Percentiles rank a stretch among this genome's conserved stretches.
phyloP scores from a whole-genome alignment of 1,140 invertebrate genomes.

The Pomacea maculata region DNA sequence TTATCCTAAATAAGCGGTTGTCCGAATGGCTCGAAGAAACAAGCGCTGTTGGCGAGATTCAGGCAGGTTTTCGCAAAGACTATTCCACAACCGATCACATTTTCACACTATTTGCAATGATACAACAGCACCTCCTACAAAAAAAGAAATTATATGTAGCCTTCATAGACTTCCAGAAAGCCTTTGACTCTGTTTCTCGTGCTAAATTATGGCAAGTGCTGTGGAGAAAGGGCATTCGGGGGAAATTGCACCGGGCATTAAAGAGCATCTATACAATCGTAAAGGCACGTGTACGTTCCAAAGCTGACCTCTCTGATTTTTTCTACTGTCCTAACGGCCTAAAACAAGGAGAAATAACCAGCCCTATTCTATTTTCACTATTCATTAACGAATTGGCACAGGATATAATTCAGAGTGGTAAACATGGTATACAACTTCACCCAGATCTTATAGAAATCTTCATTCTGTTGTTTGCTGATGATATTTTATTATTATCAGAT shows the following conservation, averaged over 20 bases:
- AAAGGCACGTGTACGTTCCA: neutral
- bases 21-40: no score
- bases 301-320: neutral
- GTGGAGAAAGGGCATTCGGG: neutral
- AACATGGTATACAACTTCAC: neutral
- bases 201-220: neutral
- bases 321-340: slow-evolving; percentile 1
- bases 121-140: neutral
- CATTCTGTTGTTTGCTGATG: neutral
- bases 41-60: neutral
- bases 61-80: neutral
- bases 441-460: neutral
- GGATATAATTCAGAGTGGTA: neutral
- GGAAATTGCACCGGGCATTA: neutral
- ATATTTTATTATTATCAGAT: neutral
- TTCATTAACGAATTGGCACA: neutral
- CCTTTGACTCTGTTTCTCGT: slow-evolving; percentile 3
- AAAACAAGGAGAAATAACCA: neutral
- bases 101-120: neutral
- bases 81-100: neutral
- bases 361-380: neutral
- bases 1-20: no score
- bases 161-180: slow-evolving; percentile 12
- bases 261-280: neutral
- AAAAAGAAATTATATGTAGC: slow-evolving; percentile 11